phyloP scores from a whole-genome alignment of 2,113 vertebrate species.

The Gobius niger region DNA sequence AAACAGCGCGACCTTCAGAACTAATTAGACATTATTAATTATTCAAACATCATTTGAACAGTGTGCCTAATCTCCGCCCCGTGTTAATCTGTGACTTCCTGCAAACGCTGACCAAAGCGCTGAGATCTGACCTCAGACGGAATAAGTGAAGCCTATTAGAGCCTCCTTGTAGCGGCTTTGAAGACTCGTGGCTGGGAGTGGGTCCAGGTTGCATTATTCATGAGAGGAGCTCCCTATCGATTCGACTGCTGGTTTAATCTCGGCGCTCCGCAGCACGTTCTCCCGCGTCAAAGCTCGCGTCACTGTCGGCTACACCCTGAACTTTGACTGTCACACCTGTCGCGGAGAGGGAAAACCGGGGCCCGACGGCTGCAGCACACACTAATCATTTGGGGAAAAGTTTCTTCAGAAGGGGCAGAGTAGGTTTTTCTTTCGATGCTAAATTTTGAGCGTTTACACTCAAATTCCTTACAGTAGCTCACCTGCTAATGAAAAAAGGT shows the following conservation, averaged over 20 bases:
- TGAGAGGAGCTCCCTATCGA: constrained; percentile 55
- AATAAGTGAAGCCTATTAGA: constrained; percentile 47
- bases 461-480: background rate
- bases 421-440: too few relatives aligned
- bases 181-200: constrained; percentile 41
- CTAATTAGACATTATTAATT: background rate
- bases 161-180: constrained; percentile 43
- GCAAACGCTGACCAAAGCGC: constrained; percentile 33
- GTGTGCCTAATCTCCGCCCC: background rate
- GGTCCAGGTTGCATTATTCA: constrained; percentile 59
- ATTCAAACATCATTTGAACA: background rate
- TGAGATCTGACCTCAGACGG: constrained; percentile 43
- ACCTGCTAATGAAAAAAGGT: background rate
- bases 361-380: constrained; percentile 13
- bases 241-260: constrained; percentile 67
- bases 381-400: constrained; percentile 11
- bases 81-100: constrained; percentile 15
- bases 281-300: constrained; percentile 57
- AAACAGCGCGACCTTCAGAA: too few relatives aligned
- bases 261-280: constrained; percentile 46
- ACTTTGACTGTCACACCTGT: constrained; percentile 47
- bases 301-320: constrained; percentile 23
- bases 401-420: background rate
- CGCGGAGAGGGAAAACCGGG: constrained; percentile 31
- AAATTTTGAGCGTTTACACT: background rate